Percentiles rank a stretch among this genome's conserved stretches.
Evolutionary conservation across 1,140 invertebrate genomes (phyloP).

Genomic region (Coenobita brevimanus): DNA sequence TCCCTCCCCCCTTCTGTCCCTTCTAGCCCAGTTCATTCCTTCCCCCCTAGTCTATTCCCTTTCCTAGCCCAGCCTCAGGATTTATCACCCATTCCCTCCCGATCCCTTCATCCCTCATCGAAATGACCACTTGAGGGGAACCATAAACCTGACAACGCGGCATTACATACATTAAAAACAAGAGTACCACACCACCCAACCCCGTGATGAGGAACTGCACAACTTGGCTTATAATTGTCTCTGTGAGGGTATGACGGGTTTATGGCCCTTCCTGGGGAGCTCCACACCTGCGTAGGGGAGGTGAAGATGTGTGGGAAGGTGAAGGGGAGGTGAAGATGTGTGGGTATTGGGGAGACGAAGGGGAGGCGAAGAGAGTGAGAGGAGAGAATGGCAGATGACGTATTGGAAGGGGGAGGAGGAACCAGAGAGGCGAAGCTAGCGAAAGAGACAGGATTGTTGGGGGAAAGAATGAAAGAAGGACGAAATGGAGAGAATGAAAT

Average conservation of each 20-base stretch:
- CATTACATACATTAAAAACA: no score
- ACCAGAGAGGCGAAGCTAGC: background rate
- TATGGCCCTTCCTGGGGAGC: background rate
- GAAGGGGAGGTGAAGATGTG: no score
- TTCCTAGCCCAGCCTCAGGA: no score
- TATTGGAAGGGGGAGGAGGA: background rate
- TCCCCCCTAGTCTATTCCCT: no score
- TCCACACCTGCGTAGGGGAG: no score
- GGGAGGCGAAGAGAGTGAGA: background rate
- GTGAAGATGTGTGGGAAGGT: no score
- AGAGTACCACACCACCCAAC: background rate
- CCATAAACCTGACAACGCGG: background rate
- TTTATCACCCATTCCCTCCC: background rate
- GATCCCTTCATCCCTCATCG: background rate
- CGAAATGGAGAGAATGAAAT: background rate
- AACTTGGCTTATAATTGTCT: conserved; percentile 25
- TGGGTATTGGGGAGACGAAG: background rate
- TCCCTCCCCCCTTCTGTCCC: no score
- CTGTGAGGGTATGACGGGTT: background rate
- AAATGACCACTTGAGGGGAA: conserved; percentile 5
- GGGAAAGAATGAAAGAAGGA: background rate
- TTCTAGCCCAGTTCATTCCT: no score
- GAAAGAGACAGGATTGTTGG: background rate
- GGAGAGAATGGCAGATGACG: background rate
- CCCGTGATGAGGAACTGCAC: background rate